Conservation (phyloP, 2,888 invertebrate species). For the Rotaria socialis region DNA sequence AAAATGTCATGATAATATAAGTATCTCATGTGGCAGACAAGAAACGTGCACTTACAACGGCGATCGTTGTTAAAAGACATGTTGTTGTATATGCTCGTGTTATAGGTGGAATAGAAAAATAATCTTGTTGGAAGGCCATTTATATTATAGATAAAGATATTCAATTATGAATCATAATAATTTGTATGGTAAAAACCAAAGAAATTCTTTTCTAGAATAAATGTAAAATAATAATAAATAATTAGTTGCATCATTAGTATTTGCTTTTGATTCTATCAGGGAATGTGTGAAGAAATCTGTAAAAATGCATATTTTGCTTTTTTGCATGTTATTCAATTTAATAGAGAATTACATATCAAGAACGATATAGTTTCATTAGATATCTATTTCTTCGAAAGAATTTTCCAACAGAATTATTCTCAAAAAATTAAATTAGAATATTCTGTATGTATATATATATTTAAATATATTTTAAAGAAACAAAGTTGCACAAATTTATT, state of each 20-base stretch:
- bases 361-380: too few species aligned
- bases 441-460: background rate
- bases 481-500: constrained; percentile 27
- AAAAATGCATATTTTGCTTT: too few species aligned
- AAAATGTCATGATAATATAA: too few species aligned
- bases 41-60: constrained; percentile 73
- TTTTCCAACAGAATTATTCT: too few species aligned
- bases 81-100: constrained; percentile 94
- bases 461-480: background rate
- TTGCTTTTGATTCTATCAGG: too few species aligned
- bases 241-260: too few species aligned
- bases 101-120: constrained; percentile 81
- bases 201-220: background rate
- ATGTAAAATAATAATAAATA: background rate
- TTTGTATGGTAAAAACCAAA: background rate
- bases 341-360: too few species aligned
- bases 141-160: background rate
- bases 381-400: too few species aligned
- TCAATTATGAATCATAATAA: background rate
- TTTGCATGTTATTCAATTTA: too few species aligned
- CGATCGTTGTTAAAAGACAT: constrained; percentile 89
- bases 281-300: too few species aligned
- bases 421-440: background rate
- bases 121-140: constrained; percentile 56
- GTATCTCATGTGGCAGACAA: too few species aligned